A percentile compares a stretch with the other conserved stretches of the same genome.
These are phyloP conservation scores for Coelinius sp. DNA, from an alignment of 2,888 invertebrate species.

Conservation along the genomic window DNA sequence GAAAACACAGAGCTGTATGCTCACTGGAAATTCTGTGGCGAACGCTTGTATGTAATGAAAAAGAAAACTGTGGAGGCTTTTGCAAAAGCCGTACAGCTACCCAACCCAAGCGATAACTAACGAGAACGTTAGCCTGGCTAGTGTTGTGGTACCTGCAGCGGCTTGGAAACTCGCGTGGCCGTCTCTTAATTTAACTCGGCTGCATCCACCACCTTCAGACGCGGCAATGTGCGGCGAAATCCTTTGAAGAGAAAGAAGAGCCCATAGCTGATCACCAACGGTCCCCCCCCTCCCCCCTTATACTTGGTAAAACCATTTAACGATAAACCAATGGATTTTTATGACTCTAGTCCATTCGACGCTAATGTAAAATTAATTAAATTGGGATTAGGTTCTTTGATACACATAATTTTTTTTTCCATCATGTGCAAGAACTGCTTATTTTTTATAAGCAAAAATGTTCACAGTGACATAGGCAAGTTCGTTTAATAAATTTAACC, in stretches of 20 bases:
- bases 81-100: not conserved
- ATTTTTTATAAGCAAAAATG: not conserved
- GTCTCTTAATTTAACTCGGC: constrained; percentile 34
- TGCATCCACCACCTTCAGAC: constrained; percentile 30
- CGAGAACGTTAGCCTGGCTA: constrained; percentile 52
- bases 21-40: constrained; percentile 20
- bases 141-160: constrained; percentile 8
- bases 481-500: not conserved
- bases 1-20: constrained; percentile 8
- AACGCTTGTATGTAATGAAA: not conserved
- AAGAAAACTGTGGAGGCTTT: not conserved
- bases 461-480: not conserved
- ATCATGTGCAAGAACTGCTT: not conserved
- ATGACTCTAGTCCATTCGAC: not conserved
- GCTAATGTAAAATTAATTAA: constrained; percentile 36
- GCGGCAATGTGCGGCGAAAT: constrained; percentile 16
- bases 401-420: not conserved
- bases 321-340: constrained; percentile 27
- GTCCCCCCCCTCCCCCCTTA: not conserved
- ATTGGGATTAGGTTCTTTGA: constrained; percentile 13
- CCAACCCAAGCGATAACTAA: constrained; percentile 52
- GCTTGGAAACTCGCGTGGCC: constrained; percentile 16
- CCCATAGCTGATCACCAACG: constrained; percentile 4
- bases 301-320: constrained; percentile 5
- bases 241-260: constrained; percentile 18